Evolutionary conservation across 2,113 vertebrate species (phyloP).

Genomic region (Catharus minimus): DNA sequence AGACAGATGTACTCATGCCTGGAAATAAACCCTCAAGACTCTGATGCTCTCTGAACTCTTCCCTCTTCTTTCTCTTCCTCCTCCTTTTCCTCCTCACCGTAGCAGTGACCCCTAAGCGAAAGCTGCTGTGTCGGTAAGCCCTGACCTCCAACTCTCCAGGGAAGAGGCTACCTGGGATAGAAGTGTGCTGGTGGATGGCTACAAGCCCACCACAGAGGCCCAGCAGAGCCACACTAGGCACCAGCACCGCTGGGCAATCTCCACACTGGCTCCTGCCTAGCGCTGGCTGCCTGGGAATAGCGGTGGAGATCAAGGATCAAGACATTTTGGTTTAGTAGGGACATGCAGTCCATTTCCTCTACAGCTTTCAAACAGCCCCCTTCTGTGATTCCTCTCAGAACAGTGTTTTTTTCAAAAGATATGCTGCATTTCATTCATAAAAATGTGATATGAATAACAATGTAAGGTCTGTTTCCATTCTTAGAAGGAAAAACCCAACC

Average conservation of each 20-base stretch:
- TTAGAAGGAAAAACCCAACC: neutral
- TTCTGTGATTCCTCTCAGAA: neutral
- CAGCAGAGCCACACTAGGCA: neutral
- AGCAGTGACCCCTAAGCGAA: neutral
- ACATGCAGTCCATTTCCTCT: neutral
- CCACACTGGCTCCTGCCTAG: neutral
- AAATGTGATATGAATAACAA: neutral
- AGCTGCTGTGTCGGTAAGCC: neutral
- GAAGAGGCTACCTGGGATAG: neutral
- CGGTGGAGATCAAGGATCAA: neutral
- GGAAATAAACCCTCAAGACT: neutral
- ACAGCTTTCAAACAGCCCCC: neutral
- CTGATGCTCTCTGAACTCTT: neutral
- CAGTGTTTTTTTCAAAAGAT: conserved; percentile 7
- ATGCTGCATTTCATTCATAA: neutral
- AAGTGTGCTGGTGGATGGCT: neutral
- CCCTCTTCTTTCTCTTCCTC: neutral
- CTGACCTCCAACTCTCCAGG: neutral
- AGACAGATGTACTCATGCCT: neutral
- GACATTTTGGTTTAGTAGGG: neutral
- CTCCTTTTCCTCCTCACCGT: neutral
- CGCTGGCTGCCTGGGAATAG: accelerated
- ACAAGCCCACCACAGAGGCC: neutral
- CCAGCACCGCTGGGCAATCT: neutral
- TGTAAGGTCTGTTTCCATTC: neutral